Percentiles rank a stretch among this genome's conserved stretches.
phyloP scores from a whole-genome alignment of 2,113 vertebrate species.

The Cochlearius cochlearius region DNA sequence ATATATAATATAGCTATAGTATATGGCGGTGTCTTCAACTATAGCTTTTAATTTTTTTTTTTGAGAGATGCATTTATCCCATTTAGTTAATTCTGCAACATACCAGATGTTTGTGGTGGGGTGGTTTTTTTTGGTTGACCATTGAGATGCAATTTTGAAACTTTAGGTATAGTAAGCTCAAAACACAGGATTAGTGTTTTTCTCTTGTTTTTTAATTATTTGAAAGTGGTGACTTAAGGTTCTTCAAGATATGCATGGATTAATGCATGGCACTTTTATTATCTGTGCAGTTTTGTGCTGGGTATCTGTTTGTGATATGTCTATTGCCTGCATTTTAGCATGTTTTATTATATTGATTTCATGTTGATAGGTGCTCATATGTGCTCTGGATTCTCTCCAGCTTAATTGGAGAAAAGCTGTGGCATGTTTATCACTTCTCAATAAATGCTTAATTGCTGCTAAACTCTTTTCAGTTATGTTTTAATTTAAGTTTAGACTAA shows the following conservation, averaged over 20 bases:
- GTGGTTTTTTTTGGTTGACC: background rate
- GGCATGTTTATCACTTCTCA: conserved; percentile 8
- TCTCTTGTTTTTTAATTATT: background rate
- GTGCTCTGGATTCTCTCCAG: conserved; percentile 8
- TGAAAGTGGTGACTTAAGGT: background rate
- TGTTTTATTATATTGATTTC: background rate
- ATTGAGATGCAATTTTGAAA: background rate
- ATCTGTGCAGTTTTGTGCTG: background rate
- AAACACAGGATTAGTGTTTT: background rate
- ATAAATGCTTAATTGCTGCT: conserved; percentile 32
- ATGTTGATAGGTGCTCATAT: background rate
- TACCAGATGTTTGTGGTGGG: background rate
- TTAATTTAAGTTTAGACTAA: background rate
- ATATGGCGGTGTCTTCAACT: background rate
- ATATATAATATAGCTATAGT: background rate
- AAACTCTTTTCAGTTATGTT: background rate
- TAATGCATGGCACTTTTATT: background rate
- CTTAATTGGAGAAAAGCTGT: conserved; percentile 7
- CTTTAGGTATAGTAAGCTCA: background rate
- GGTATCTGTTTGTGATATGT: background rate
- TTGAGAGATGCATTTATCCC: background rate
- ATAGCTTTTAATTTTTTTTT: background rate
- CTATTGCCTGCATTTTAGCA: background rate
- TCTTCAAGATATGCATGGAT: background rate
- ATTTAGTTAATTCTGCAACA: background rate